Conservation (phyloP, 2,113 vertebrate genomes). For the Panthera tigris region DNA sequence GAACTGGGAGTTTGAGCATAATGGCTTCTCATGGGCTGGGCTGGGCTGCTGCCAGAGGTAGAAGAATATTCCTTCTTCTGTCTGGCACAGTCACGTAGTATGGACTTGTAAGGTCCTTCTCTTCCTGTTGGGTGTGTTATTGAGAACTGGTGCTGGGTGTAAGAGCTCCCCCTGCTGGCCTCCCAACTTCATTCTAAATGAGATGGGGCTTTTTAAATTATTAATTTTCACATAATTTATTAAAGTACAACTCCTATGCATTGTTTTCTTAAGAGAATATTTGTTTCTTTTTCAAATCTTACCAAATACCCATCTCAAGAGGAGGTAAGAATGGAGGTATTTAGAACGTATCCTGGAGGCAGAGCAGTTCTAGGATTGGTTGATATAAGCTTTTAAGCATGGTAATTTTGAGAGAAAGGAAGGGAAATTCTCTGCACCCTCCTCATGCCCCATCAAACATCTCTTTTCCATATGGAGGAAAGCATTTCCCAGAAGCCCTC, state of each 20-base stretch:
- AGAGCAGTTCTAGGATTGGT: background rate
- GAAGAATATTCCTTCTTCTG: background rate
- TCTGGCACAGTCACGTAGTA: background rate
- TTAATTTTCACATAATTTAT: background rate
- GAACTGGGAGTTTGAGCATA: background rate
- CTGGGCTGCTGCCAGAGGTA: background rate
- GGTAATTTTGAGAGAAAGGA: background rate
- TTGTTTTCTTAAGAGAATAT: background rate
- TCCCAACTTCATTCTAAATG: background rate
- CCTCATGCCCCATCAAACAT: background rate
- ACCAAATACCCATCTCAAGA: background rate
- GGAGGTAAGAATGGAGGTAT: background rate
- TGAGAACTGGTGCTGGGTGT: background rate
- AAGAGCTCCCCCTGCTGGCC: background rate
- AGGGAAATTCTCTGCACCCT: background rate
- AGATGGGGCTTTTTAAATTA: background rate
- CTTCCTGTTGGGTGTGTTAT: background rate
- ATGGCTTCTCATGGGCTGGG: background rate
- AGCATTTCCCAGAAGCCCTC: background rate
- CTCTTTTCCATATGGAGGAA: background rate
- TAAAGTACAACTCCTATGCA: background rate
- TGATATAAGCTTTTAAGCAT: background rate
- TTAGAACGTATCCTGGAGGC: background rate
- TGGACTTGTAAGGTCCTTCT: background rate
- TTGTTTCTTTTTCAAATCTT: background rate